These are phyloP conservation scores for Ommatoiulus sabulosus DNA, from an alignment of 2,888 invertebrate genomes.

Conservation along the genomic window DNA sequence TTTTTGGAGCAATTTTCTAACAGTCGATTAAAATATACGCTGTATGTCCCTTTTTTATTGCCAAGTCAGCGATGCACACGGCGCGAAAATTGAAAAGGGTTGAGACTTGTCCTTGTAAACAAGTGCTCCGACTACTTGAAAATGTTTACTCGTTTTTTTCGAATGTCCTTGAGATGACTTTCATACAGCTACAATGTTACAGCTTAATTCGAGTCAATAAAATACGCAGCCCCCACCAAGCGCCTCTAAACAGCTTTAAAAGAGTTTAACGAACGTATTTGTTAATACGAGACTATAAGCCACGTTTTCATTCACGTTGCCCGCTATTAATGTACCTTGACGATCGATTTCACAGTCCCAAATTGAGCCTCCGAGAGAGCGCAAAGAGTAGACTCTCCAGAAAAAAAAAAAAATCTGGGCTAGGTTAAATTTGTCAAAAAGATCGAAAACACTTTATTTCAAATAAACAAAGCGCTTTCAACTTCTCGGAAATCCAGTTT, in stretches of 20 bases:
- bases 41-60: too few relatives aligned
- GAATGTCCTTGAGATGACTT: slow-evolving; percentile 24
- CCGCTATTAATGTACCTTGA: not conserved
- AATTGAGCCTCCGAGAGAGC: too few relatives aligned
- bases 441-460: too few relatives aligned
- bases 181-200: not conserved
- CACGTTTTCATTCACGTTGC: not conserved
- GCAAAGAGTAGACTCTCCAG: too few relatives aligned
- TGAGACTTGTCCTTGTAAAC: slow-evolving; percentile 12
- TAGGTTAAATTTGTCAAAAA: too few relatives aligned
- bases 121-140: slow-evolving; percentile 2
- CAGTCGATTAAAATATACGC: too few relatives aligned
- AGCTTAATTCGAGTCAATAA: not conserved
- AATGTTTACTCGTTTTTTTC: slow-evolving; percentile 9
- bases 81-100: not conserved
- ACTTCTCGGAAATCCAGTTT: too few relatives aligned
- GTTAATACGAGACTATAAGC: not conserved
- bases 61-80: too few relatives aligned
- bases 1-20: too few relatives aligned
- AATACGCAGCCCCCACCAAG: not conserved
- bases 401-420: too few relatives aligned
- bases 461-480: too few relatives aligned
- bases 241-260: not conserved
- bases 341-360: too few relatives aligned
- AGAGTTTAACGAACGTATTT: slow-evolving; percentile 20